Base-by-base conservation (phyloP, 1,140 invertebrate genomes). In the Heliconius eleuchia region DNA sequence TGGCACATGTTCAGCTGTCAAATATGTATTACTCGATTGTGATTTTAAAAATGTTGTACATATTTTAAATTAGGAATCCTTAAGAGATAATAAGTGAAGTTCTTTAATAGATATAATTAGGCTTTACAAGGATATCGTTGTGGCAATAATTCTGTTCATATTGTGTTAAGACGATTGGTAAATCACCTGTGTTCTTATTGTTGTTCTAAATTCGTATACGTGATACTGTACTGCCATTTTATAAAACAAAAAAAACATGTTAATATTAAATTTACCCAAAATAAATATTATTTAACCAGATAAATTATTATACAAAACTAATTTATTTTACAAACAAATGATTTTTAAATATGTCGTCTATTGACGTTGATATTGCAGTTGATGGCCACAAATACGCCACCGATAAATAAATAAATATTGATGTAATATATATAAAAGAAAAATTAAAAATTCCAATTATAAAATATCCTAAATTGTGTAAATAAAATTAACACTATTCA, bases 161-260 rank as follows among this genome's bases (percentile, higher is more conserved):
- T 86, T 85, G 73, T 83, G 75, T 87, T 86, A 84, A 83, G 77
- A 85, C 83, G 77, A 82, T 81, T 75, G 74, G 46, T 75, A 66
- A 52, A 76, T 73, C 72, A 71, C 78, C 83, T 91, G 87, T 90
- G 88, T 93, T 93, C 87, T 86, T 52, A 89, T 87, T 84, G 84
- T 89, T 87, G 83, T 74, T 82, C 81, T 88, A 84, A 86, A 91
- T 92, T 91, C 78, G 89, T 91, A 92, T 91, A 91, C 89, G 92
- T 93, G 90, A 94, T 94, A 93, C 80, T 77, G 87, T 86, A 94
- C 92, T 94, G 92, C 92, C 91, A 94, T 92, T 92, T 92, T 91
- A 86, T 84, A 83, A 87, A 85, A 66, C 60, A 27, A 66, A 66
- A 60, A 78, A 73, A 80, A 81, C 71, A 81, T 71, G 81, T 84